Evolutionary conservation across 1,140 invertebrate genomes (phyloP).

Genomic region (Sycophaga agraensis): DNA sequence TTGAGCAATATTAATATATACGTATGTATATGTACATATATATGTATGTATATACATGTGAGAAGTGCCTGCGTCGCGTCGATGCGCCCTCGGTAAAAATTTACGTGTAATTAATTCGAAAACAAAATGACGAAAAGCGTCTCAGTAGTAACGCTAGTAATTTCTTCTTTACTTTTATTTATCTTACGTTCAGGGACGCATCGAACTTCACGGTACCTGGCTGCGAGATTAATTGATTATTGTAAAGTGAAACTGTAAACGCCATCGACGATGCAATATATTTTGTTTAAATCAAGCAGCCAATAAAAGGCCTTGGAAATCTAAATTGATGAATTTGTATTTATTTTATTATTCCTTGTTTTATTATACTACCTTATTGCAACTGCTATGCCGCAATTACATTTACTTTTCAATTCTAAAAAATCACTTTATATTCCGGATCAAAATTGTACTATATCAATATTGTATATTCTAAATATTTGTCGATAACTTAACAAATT

Average conservation of each 20-base stretch:
- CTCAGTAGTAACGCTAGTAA: constrained; percentile 27
- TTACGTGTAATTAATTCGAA: not conserved
- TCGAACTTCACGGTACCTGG: constrained; percentile 9
- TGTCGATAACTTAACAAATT: too few relatives aligned
- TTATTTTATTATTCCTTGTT: constrained; percentile 2
- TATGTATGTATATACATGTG: constrained; percentile 8
- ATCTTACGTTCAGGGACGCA: constrained; percentile 2
- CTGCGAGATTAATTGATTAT: constrained; percentile 35
- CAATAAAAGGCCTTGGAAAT: constrained; percentile 41
- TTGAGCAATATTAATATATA: constrained; percentile 50
- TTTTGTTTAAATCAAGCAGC: constrained; percentile 44
- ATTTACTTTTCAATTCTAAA: too few relatives aligned
- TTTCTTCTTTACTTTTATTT: constrained; percentile 21
- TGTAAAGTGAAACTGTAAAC: constrained; percentile 41
- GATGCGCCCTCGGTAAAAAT: constrained; percentile 4
- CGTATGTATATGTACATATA: constrained; percentile 44
- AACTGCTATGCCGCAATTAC: too few relatives aligned
- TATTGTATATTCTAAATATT: too few relatives aligned
- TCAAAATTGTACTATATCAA: too few relatives aligned
- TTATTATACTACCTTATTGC: too few relatives aligned
- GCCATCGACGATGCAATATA: constrained; percentile 48
- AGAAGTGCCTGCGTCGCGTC: constrained; percentile 27
- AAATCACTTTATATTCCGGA: too few relatives aligned
- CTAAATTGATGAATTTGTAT: constrained; percentile 6
- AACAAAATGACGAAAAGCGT: constrained; percentile 7